Evolutionary conservation across 2,888 invertebrate genomes (phyloP).

Genomic region (Stratiomys singularior): DNA sequence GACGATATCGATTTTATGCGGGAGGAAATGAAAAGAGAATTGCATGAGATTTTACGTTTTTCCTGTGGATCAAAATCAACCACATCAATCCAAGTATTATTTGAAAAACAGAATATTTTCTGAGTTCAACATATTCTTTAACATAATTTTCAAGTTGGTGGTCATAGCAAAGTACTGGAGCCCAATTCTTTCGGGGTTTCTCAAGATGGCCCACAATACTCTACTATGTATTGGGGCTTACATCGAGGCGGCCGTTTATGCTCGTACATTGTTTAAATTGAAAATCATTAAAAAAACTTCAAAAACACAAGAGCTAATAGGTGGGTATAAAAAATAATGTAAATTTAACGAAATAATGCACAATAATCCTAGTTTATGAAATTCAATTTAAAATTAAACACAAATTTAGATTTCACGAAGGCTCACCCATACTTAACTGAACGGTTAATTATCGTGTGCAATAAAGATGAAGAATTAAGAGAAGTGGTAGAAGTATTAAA

Average conservation of each 20-base stretch:
- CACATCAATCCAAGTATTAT: slow-evolving; percentile 57
- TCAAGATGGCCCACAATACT: slow-evolving; percentile 69
- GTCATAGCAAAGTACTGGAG: slow-evolving; percentile 75
- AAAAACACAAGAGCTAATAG: slow-evolving; percentile 53
- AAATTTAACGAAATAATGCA: too few species aligned
- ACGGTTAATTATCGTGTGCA: slow-evolving; percentile 74
- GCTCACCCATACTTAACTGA: slow-evolving; percentile 64
- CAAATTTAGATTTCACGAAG: slow-evolving; percentile 68
- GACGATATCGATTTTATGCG: slow-evolving; percentile 77
- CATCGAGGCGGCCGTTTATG: slow-evolving; percentile 80
- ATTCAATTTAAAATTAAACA: too few species aligned
- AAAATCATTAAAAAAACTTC: slow-evolving; percentile 58
- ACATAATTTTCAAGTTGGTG: slow-evolving; percentile 67
- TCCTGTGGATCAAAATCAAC: slow-evolving; percentile 66
- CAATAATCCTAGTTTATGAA: too few species aligned
- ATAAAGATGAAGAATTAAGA: slow-evolving; percentile 69
- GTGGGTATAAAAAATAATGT: slow-evolving; percentile 13
- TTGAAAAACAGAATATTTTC: background rate
- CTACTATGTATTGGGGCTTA: slow-evolving; percentile 77
- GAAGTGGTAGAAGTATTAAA: slow-evolving; percentile 58
- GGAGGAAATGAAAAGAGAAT: slow-evolving; percentile 67
- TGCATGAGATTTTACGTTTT: slow-evolving; percentile 65
- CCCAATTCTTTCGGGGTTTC: slow-evolving; percentile 68
- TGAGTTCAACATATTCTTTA: too few species aligned
- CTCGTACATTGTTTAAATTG: slow-evolving; percentile 67